Percentiles rank a stretch among this genome's conserved stretches.
These are phyloP conservation scores for Gallirallus australis DNA, from an alignment of 2,797 vertebrate genomes.

Conservation along the genomic window DNA sequence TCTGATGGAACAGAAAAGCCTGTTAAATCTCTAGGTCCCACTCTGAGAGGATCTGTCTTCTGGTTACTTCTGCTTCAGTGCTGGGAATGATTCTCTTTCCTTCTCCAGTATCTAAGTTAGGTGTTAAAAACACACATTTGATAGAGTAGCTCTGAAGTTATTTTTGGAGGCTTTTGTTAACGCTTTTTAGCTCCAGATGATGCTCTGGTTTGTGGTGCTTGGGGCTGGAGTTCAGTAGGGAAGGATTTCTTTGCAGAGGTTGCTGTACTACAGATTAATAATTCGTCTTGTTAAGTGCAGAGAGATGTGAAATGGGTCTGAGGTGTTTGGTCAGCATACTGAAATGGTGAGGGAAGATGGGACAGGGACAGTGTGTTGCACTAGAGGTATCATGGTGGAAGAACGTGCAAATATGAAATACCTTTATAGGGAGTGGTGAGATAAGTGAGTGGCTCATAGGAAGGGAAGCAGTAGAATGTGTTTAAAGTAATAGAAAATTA, in stretches of 20 bases:
- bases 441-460: neutral
- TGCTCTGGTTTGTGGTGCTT: neutral
- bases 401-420: neutral
- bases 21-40: neutral
- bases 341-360: neutral
- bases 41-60: neutral
- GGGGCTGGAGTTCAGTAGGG: neutral
- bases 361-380: neutral
- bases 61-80: neutral
- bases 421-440: neutral
- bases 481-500: conserved; percentile 37
- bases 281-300: neutral
- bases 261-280: neutral
- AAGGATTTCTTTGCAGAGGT: neutral
- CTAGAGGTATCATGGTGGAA: neutral
- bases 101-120: neutral
- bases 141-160: neutral
- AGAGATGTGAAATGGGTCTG: neutral
- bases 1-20: neutral
- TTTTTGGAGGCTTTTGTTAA: neutral
- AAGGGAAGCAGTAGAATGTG: neutral
- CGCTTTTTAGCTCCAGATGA: neutral
- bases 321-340: neutral
- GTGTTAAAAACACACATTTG: neutral
- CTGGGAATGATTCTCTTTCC: neutral